A percentile compares a stretch with the other conserved stretches of the same genome.
Conservation (phyloP, 2,888 invertebrate species). For the Leptogaster cylindrica region DNA sequence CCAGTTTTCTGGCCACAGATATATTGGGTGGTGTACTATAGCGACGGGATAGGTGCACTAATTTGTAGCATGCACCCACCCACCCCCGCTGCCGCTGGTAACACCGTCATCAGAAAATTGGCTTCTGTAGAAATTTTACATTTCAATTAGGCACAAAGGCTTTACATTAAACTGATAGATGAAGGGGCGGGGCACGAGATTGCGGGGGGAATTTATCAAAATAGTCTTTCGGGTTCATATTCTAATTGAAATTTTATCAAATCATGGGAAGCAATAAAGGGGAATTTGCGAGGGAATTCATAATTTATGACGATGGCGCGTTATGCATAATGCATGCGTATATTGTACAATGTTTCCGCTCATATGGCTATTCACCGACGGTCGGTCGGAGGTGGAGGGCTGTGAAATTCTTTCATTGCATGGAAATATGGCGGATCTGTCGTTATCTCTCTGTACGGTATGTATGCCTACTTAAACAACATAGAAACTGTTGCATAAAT, state of each 20-base stretch:
- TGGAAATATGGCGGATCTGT: conserved; percentile 14
- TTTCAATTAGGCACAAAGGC: conserved; percentile 22
- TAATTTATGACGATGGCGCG: conserved; percentile 35
- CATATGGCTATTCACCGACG: background rate
- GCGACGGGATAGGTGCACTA: background rate
- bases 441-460: background rate
- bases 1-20: background rate
- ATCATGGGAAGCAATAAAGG: conserved; percentile 33
- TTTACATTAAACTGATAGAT: no score
- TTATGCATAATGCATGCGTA: conserved; percentile 29
- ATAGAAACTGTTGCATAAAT: conserved; percentile 28
- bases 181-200: no score
- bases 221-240: conserved; percentile 37
- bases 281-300: conserved; percentile 34
- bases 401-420: conserved; percentile 10
- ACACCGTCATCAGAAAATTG: conserved; percentile 19
- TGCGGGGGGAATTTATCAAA: conserved; percentile 38
- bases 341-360: conserved; percentile 28
- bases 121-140: conserved; percentile 28
- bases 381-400: background rate
- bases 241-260: conserved; percentile 41
- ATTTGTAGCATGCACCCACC: no score
- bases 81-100: background rate
- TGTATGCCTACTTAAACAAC: conserved; percentile 3
- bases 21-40: background rate